phyloP scores from a whole-genome alignment of 2,113 vertebrate species.

The Apistogramma diplotaenia region DNA sequence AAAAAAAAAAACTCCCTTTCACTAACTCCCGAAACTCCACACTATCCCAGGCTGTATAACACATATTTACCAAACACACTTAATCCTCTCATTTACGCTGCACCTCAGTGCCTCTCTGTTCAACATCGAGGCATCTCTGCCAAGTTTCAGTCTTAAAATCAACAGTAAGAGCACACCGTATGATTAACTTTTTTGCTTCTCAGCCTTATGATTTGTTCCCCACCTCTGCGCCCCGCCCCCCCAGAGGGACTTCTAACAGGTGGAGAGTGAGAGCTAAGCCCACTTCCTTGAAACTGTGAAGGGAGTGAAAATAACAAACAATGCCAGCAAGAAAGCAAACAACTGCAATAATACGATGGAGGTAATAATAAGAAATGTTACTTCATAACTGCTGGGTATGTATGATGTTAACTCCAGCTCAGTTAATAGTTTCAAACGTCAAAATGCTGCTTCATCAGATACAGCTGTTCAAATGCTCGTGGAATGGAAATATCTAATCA shows the following conservation, averaged over 20 bases:
- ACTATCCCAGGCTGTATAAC: slow-evolving; percentile 10
- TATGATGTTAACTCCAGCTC: neutral
- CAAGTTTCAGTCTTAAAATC: slow-evolving; percentile 35
- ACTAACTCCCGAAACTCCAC: neutral
- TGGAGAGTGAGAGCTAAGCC: slow-evolving; percentile 80
- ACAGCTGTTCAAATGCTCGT: neutral
- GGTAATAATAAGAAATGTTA: neutral
- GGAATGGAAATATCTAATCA: neutral
- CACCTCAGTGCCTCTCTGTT: neutral
- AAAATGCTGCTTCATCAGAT: too few relatives aligned
- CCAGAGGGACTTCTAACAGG: slow-evolving; percentile 74
- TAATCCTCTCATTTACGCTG: slow-evolving; percentile 24
- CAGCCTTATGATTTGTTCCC: slow-evolving; percentile 7
- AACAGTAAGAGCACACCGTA: neutral
- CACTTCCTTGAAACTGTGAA: slow-evolving; percentile 70
- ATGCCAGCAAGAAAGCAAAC: slow-evolving; percentile 24
- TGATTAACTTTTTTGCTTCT: slow-evolving; percentile 43
- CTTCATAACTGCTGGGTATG: neutral
- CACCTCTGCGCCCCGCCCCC: too few relatives aligned
- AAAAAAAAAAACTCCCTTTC: neutral
- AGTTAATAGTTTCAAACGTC: neutral
- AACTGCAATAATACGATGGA: slow-evolving; percentile 66
- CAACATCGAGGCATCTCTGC: slow-evolving; percentile 1
- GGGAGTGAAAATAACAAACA: slow-evolving; percentile 63
- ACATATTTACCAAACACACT: slow-evolving; percentile 39